Conservation (phyloP, 2,113 vertebrate species). For the Centropus bengalensis region DNA sequence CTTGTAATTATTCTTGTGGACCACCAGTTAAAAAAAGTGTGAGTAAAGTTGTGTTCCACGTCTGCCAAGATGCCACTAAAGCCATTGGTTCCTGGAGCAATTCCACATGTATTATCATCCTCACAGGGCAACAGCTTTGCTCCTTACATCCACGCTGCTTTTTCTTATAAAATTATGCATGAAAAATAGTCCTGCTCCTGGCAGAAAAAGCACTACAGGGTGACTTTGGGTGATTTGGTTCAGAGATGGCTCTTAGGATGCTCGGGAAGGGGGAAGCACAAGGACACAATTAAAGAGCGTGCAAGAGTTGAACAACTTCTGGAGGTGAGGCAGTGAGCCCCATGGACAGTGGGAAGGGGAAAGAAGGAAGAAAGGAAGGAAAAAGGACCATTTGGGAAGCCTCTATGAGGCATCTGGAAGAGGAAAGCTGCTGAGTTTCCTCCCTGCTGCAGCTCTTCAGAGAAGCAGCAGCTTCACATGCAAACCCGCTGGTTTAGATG, state of each 20-base stretch:
- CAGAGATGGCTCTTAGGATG: not conserved
- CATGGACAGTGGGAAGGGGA: not conserved
- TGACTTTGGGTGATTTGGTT: not conserved
- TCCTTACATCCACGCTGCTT: accelerated
- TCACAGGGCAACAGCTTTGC: not conserved
- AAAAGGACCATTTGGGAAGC: accelerated
- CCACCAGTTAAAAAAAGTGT: not conserved
- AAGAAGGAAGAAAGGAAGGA: not conserved
- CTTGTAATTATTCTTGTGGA: not conserved
- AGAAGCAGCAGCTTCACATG: not conserved
- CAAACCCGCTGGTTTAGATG: not conserved
- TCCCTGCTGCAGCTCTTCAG: not conserved
- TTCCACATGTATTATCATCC: not conserved
- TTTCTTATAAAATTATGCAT: not conserved
- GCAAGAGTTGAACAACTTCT: not conserved
- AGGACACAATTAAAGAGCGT: not conserved
- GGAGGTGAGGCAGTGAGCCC: not conserved
- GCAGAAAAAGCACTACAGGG: accelerated
- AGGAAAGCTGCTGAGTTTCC: not conserved
- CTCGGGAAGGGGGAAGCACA: accelerated
- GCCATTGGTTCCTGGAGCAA: not conserved
- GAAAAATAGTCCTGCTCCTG: not conserved
- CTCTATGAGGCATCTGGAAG: not conserved
- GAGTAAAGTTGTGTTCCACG: not conserved
- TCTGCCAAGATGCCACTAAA: not conserved